Conservation (phyloP, 1,140 invertebrate species). For the Nymphalis io region DNA sequence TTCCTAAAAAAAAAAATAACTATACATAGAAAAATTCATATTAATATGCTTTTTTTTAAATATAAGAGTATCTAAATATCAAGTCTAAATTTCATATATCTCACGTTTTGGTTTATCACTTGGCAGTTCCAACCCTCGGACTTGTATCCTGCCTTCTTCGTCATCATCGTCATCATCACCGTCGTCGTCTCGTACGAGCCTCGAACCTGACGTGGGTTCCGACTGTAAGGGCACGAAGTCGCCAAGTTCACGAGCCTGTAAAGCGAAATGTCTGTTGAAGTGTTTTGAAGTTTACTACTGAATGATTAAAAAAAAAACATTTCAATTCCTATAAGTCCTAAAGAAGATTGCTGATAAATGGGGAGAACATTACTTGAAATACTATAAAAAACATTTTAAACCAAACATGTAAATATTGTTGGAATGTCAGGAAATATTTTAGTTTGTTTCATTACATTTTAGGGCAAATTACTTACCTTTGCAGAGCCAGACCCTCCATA, state of each 20-base stretch:
- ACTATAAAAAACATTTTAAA: too few relatives aligned
- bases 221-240: constrained; percentile 61
- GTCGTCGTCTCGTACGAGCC: constrained; percentile 93
- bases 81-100: constrained; percentile 20
- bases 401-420: too few relatives aligned
- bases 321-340: too few relatives aligned
- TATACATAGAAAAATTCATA: too few relatives aligned
- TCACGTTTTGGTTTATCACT: constrained; percentile 73
- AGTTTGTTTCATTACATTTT: too few relatives aligned
- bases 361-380: too few relatives aligned
- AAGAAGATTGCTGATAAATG: too few relatives aligned
- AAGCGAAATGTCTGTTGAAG: constrained; percentile 29
- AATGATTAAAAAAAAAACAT: neutral
- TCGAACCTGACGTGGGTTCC: constrained; percentile 66
- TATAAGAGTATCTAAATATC: neutral
- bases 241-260: constrained; percentile 74
- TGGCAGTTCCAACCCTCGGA: constrained; percentile 70
- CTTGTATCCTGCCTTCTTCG: constrained; percentile 82
- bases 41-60: too few relatives aligned
- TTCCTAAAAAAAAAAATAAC: too few relatives aligned
- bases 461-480: too few relatives aligned
- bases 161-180: constrained; percentile 87
- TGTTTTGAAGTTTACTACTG: constrained; percentile 29
- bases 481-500: too few relatives aligned
- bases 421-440: too few relatives aligned